Evolutionary conservation across 1,140 invertebrate genomes (phyloP).

Genomic region (Platyscapa corneri): DNA sequence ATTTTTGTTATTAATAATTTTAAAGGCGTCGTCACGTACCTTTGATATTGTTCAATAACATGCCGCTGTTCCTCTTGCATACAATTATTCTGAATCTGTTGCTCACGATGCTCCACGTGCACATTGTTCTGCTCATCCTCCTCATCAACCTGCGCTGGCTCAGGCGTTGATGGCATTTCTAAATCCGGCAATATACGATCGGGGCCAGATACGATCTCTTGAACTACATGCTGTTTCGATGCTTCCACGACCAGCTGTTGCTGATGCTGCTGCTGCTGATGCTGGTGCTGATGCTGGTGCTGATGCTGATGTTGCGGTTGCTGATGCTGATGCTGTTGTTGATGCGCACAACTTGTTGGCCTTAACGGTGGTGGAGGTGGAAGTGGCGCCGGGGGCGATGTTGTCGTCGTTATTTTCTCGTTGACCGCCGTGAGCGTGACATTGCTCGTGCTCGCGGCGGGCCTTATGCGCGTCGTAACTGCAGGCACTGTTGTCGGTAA

Average conservation of each 20-base stretch:
- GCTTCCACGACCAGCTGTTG: neutral
- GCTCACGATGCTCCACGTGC: slow-evolving; percentile 56
- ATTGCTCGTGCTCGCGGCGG: slow-evolving; percentile 52
- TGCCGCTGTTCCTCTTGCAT: slow-evolving; percentile 39
- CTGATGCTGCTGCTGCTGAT: neutral
- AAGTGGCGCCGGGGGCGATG: neutral
- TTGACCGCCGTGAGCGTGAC: slow-evolving; percentile 54
- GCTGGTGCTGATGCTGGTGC: slow-evolving; percentile 9
- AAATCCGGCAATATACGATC: slow-evolving; percentile 64
- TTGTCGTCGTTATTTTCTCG: slow-evolving; percentile 48
- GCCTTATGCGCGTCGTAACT: slow-evolving; percentile 60
- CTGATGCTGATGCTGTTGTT: neutral
- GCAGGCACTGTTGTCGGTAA: slow-evolving; percentile 56
- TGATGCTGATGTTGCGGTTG: neutral
- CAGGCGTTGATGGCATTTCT: slow-evolving; percentile 56
- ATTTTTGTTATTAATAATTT: too few species aligned
- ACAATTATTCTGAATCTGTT: slow-evolving; percentile 55
- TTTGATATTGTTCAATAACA: slow-evolving; percentile 53
- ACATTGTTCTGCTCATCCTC: slow-evolving; percentile 39
- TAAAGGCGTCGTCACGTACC: too few species aligned
- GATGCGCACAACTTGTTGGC: slow-evolving; percentile 3
- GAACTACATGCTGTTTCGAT: neutral
- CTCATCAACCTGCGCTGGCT: slow-evolving; percentile 43
- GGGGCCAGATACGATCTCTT: slow-evolving; percentile 45
- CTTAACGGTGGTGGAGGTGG: neutral